Conservation (phyloP, 2,797 vertebrate species). For the Octomys mimax region DNA sequence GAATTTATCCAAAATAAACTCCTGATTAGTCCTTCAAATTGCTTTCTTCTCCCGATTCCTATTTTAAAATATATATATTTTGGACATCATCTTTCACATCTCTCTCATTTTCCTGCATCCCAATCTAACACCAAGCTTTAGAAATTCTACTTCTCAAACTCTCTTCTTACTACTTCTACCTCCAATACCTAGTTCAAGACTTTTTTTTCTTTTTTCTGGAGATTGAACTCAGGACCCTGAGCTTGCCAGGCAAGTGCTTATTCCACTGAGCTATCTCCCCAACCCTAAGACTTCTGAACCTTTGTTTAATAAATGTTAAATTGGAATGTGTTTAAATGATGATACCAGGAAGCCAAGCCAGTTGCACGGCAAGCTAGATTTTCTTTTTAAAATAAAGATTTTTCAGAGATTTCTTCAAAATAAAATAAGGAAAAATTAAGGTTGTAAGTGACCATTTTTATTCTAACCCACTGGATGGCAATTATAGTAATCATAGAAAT, state of each 20-base stretch:
- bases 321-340: not conserved
- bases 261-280: too few species aligned
- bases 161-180: not conserved
- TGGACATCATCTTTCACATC: not conserved
- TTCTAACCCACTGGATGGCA: not conserved
- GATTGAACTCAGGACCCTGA: too few species aligned
- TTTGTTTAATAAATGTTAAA: conserved; percentile 7
- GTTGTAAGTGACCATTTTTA: not conserved
- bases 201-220: not conserved
- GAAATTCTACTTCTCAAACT: not conserved
- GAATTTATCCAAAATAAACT: conserved; percentile 27
- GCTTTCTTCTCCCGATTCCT: not conserved
- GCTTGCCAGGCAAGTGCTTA: too few species aligned
- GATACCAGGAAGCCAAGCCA: not conserved
- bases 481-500: not conserved
- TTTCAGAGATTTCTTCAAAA: conserved; percentile 41
- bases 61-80: not conserved
- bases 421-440: conserved; percentile 28
- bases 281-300: not conserved
- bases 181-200: not conserved
- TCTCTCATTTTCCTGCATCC: not conserved
- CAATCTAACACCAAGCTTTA: not conserved
- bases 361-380: not conserved
- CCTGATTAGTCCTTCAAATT: not conserved
- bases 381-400: conserved; percentile 44